phyloP scores from a whole-genome alignment of 2,888 invertebrate species.

The Oxycera nigricornis region DNA sequence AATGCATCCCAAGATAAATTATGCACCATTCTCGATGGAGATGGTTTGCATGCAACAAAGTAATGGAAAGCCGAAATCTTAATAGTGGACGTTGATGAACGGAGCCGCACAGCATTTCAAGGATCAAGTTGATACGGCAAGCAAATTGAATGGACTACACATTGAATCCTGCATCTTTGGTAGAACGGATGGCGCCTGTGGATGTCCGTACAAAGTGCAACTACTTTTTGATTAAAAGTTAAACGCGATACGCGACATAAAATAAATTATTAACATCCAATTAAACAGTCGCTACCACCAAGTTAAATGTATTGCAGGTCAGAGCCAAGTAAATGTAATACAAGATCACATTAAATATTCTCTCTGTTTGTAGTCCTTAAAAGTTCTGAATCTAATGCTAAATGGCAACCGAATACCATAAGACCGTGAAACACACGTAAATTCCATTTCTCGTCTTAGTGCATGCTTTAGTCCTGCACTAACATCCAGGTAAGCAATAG shows the following conservation, averaged over 20 bases:
- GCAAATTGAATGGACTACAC: not conserved
- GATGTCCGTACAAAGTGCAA: no score
- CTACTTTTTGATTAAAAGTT: no score
- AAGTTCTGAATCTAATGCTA: no score
- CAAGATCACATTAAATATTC: no score
- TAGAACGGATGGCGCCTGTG: not conserved
- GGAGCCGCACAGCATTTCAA: not conserved
- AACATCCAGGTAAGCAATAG: constrained; percentile 32
- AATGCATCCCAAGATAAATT: constrained; percentile 31
- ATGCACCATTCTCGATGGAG: constrained; percentile 23
- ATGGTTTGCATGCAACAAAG: constrained; percentile 19
- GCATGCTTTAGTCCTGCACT: constrained; percentile 14
- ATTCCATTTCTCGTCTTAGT: constrained; percentile 11
- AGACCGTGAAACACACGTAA: not conserved
- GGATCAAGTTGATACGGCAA: not conserved
- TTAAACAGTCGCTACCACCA: no score
- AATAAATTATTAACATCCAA: no score
- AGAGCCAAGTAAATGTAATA: no score
- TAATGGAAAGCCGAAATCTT: not conserved
- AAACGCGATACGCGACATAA: no score
- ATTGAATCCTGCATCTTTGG: constrained; percentile 13
- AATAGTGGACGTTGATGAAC: not conserved
- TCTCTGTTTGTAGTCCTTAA: no score
- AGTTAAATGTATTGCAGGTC: no score
- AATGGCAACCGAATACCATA: not conserved